Evolutionary conservation across 2,113 vertebrate genomes (phyloP).

Genomic region (Megaleporinus macrocephalus): DNA sequence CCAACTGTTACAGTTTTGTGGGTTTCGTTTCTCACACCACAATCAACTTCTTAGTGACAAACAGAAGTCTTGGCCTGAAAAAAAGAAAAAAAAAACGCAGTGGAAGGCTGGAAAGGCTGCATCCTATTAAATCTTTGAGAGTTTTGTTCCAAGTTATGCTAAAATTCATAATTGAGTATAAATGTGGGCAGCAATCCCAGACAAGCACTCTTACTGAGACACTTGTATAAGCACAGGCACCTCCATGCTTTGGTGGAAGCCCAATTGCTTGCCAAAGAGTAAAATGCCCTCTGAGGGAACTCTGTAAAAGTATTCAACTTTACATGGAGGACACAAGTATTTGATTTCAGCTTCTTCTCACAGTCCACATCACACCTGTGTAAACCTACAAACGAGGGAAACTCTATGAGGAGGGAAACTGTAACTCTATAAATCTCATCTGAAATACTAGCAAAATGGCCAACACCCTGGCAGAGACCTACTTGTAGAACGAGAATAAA

Average conservation of each 20-base stretch:
- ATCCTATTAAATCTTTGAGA: slow-evolving; percentile 13
- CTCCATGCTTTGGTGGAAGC: not conserved
- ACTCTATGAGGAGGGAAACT: not conserved
- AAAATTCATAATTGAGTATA: not conserved
- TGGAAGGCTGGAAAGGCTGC: not conserved
- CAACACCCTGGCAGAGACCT: not conserved
- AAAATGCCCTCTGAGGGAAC: not conserved
- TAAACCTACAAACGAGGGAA: slow-evolving; percentile 29
- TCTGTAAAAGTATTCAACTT: slow-evolving; percentile 10
- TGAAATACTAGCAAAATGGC: not conserved
- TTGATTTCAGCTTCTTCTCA: slow-evolving; percentile 11
- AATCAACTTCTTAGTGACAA: slow-evolving; percentile 12
- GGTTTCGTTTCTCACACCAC: slow-evolving; percentile 34
- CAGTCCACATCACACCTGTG: not conserved
- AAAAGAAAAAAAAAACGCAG: not conserved
- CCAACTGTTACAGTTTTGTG: slow-evolving; percentile 44
- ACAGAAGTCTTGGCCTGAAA: slow-evolving; percentile 7
- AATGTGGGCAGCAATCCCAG: slow-evolving; percentile 12
- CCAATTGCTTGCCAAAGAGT: not conserved
- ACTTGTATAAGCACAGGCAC: not conserved
- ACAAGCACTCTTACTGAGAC: not conserved
- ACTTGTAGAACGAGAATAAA: not conserved
- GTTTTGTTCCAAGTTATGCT: slow-evolving; percentile 2
- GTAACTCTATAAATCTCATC: not conserved
- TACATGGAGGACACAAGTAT: slow-evolving; percentile 5